These are phyloP conservation scores for Periplaneta americana DNA, from an alignment of 1,140 invertebrate genomes.

Conservation along the genomic window DNA sequence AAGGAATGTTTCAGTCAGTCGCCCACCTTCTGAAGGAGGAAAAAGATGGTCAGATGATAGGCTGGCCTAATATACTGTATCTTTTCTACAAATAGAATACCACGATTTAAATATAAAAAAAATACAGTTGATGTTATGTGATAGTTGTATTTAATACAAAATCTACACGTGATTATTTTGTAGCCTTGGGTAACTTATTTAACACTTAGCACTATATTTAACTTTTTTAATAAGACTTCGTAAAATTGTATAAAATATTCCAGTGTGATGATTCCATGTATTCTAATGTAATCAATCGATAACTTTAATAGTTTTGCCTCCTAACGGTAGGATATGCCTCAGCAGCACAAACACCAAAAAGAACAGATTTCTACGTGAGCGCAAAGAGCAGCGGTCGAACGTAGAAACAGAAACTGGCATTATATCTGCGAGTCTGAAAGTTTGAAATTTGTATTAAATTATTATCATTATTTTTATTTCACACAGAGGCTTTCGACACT, in stretches of 20 bases:
- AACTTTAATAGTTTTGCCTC: constrained; percentile 16
- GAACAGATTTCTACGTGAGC: not conserved
- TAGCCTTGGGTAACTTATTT: constrained; percentile 26
- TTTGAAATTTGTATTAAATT: constrained; percentile 1
- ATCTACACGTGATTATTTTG: constrained; percentile 26
- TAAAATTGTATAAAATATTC: constrained; percentile 25
- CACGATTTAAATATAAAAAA: constrained; percentile 21
- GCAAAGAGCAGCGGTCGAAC: not conserved
- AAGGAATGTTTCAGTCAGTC: constrained; percentile 3
- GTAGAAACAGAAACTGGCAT: not conserved
- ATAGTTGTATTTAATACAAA: constrained; percentile 26
- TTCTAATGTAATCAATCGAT: constrained; percentile 18
- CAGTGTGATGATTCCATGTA: constrained; percentile 24
- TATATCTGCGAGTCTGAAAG: constrained; percentile 12
- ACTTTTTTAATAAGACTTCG: constrained; percentile 25
- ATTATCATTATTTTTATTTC: constrained; percentile 13
- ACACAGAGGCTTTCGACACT: constrained; percentile 13
- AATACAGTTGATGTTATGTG: constrained; percentile 24
- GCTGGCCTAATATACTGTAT: constrained; percentile 18
- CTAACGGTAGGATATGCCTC: constrained; percentile 9
- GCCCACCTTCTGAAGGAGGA: constrained; percentile 13
- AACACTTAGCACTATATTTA: constrained; percentile 25
- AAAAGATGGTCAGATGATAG: constrained; percentile 12
- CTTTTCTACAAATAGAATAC: constrained; percentile 23
- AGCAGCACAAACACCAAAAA: constrained; percentile 16